phyloP scores from a whole-genome alignment of 1,140 invertebrate genomes.

The Macrobrachium rosenbergii region DNA sequence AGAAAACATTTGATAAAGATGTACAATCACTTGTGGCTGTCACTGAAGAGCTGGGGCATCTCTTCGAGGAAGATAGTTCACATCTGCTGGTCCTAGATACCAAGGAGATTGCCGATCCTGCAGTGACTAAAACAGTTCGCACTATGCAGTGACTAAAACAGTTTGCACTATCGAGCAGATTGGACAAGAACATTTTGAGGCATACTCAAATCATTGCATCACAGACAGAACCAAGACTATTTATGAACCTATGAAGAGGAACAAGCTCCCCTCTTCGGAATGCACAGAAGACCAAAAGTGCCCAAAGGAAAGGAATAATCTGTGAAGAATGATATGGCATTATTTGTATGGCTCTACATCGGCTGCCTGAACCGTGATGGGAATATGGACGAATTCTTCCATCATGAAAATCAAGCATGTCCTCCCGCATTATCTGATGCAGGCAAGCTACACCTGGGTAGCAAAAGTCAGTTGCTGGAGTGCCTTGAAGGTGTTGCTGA shows the following conservation, averaged over 20 bases:
- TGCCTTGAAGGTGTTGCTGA: not conserved
- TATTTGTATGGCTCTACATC: not conserved
- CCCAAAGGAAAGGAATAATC: not conserved
- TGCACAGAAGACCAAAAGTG: not conserved
- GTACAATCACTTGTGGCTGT: slow-evolving; percentile 1
- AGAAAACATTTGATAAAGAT: not conserved
- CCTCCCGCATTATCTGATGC: too few relatives aligned
- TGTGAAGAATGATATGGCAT: not conserved
- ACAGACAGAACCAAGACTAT: not conserved
- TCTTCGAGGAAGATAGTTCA: not conserved
- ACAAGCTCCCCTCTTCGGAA: not conserved
- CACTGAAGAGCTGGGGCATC: not conserved
- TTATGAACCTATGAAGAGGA: not conserved
- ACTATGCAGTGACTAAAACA: not conserved
- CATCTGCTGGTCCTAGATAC: not conserved
- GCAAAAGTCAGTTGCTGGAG: not conserved
- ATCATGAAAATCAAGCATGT: not conserved
- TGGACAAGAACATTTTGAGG: slow-evolving; percentile 9
- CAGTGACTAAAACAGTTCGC: not conserved
- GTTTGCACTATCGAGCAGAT: not conserved
- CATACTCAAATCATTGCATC: not conserved
- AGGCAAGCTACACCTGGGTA: not conserved
- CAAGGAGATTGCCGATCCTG: not conserved
- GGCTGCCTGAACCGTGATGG: not conserved
- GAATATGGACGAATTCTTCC: not conserved